A percentile compares a stretch with the other conserved stretches of the same genome.
Conservation (phyloP, 2,888 invertebrate genomes). For the Epinotia ramella region DNA sequence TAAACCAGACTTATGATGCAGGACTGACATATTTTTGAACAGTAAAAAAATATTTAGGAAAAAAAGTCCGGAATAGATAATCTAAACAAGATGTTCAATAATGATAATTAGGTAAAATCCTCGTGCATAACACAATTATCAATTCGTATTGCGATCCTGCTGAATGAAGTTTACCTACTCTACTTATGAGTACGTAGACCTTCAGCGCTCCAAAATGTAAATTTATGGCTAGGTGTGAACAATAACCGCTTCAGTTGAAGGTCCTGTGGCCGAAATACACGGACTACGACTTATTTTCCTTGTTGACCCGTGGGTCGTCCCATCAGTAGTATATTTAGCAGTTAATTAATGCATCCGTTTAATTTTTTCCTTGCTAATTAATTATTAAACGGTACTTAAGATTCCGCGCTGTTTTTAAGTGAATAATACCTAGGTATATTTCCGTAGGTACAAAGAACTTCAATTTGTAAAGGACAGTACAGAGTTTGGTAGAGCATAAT, state of each 20-base stretch:
- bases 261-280: constrained; percentile 12
- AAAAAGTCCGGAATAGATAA: neutral
- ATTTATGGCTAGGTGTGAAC: constrained; percentile 36
- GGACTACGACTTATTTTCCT: constrained; percentile 8
- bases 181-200: constrained; percentile 24
- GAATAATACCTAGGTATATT: too few relatives aligned
- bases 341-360: neutral
- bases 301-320: neutral
- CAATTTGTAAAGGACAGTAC: too few relatives aligned
- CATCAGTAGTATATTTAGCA: neutral
- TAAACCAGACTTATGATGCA: neutral
- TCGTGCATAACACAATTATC: neutral
- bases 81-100: too few relatives aligned
- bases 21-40: neutral
- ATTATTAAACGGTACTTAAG: neutral
- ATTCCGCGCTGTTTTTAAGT: neutral
- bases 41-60: neutral
- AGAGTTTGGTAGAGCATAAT: too few relatives aligned
- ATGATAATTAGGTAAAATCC: neutral
- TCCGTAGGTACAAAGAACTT: too few relatives aligned
- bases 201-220: constrained; percentile 29
- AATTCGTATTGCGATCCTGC: neutral
- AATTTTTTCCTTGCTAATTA: neutral
- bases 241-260: constrained; percentile 35
- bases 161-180: constrained; percentile 22